Conservation (phyloP, 2,888 invertebrate genomes). For the Palloptera scutellata region DNA sequence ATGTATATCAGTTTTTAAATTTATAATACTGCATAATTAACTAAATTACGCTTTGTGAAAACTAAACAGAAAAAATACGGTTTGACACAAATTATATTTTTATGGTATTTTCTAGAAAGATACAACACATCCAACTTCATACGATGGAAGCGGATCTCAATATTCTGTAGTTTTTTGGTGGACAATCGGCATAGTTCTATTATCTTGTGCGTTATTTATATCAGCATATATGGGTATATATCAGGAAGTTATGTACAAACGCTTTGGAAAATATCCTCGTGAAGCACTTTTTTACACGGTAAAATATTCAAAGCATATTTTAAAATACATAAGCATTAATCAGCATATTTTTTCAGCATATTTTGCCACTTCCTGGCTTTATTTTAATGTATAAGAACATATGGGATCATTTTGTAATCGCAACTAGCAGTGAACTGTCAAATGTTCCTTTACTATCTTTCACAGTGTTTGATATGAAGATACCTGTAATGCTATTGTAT, state of each 20-base stretch:
- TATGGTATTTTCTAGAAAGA: too few species aligned
- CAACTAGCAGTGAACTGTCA: slow-evolving; percentile 71
- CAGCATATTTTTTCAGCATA: slow-evolving; percentile 70
- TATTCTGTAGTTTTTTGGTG: slow-evolving; percentile 68
- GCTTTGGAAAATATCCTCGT: slow-evolving; percentile 89
- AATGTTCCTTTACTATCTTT: slow-evolving; percentile 65
- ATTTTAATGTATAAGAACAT: slow-evolving; percentile 81
- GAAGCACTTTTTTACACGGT: slow-evolving; percentile 87
- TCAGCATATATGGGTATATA: slow-evolving; percentile 96
- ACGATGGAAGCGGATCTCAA: too few species aligned
- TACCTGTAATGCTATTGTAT: slow-evolving; percentile 82
- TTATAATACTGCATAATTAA: too few species aligned
- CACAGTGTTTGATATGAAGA: slow-evolving; percentile 65
- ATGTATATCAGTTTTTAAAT: too few species aligned
- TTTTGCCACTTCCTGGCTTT: slow-evolving; percentile 90
- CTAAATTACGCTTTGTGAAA: too few species aligned
- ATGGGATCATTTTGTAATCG: slow-evolving; percentile 76
- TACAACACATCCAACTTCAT: too few species aligned
- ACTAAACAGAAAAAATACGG: too few species aligned
- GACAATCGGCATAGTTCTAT: slow-evolving; percentile 78
- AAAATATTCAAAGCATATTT: slow-evolving; percentile 44
- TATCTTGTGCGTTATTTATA: slow-evolving; percentile 87
- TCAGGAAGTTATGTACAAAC: slow-evolving; percentile 85
- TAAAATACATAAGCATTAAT: not conserved
- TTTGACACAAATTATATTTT: too few species aligned